Conservation (phyloP, 2,888 invertebrate species). For the Drosophila ustulata region DNA sequence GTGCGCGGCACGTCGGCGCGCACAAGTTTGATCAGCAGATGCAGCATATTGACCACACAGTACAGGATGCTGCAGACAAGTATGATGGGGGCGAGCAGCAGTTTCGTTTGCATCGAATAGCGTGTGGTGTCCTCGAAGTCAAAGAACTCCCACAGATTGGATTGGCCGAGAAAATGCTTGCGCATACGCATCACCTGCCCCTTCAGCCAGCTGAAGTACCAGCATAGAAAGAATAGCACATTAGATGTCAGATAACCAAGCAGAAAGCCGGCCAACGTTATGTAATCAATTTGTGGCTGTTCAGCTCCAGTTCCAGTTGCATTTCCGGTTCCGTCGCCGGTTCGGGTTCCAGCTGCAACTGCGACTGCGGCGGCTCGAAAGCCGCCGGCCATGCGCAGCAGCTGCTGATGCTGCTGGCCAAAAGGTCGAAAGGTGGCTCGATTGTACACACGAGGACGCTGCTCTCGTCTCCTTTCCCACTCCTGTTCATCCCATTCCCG, state of each 20-base stretch:
- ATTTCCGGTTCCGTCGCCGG: background rate
- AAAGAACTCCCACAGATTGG: constrained; percentile 70
- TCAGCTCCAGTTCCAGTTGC: background rate
- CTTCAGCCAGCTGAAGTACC: constrained; percentile 73
- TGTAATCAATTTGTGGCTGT: constrained; percentile 62
- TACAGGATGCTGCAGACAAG: constrained; percentile 60
- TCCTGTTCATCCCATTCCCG: background rate
- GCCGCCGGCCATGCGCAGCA: background rate
- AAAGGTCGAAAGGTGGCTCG: background rate
- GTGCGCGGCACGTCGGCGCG: constrained; percentile 63
- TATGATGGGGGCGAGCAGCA: constrained; percentile 70
- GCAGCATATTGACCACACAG: constrained; percentile 58
- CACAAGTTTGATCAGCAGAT: constrained; percentile 54
- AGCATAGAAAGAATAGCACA: constrained; percentile 60
- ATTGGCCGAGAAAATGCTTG: constrained; percentile 60
- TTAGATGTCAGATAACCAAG: constrained; percentile 69
- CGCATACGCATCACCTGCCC: constrained; percentile 62
- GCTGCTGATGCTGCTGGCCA: background rate
- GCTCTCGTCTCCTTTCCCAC: background rate
- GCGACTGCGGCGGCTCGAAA: background rate
- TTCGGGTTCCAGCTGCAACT: background rate
- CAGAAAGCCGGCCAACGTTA: constrained; percentile 71
- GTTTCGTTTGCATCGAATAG: constrained; percentile 63
- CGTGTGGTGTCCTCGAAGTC: constrained; percentile 65
- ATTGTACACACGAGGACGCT: background rate